Evolutionary conservation across 92 coral and sea anemone genomes (phyloP), one percentile per base, ranked within the genome.

Genomic region (Galaxea fascicularis): DNA sequence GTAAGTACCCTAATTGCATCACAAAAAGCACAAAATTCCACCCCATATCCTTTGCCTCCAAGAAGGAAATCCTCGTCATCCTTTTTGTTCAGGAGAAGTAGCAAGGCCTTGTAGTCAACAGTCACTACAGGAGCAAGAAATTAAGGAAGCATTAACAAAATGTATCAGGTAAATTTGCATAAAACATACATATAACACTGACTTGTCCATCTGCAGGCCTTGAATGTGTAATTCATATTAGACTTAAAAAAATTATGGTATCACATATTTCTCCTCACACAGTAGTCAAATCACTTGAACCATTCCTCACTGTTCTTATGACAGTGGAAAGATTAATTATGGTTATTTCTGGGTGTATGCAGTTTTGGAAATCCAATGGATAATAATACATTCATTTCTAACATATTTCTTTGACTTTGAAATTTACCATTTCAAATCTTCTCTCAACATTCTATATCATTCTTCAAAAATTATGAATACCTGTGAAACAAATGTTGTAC

Each of bases 1-100:
- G n/a, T n/a, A n/a, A 35, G 41, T 52, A 85, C 78, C 85, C 85
- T 78, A 46, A 85, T 77, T 11, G 89, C 89, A 63, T 65, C 74
- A 72, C 90, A 88, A 73, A 88, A 81, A 49, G 67, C 78, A 56
- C 91, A 88, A 53, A 73, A 88, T 12, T 78, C 65, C 3, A 73
- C 83, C 10, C 70, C 80, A 62, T 51, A 74, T 1, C 91, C 91
- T 71, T 76, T 82, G 30, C 91, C 91, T 49, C 87, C 91, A 74
- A 88, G 84, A 4, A 58, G 26, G 62, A 84, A 84, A n/a, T 84
- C 72, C 44, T 73, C 81, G 64, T 84, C 88, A 21, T 62, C 76
- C 10, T 74, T 88, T 59, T 73, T 81, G 27, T 51, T 30, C 7
- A 82, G 30, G n/a, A 87, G 71, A 15, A 88, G 76, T 18, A 88